Base-by-base conservation (phyloP, 2,888 invertebrate genomes). In the Eledona agricola region DNA sequence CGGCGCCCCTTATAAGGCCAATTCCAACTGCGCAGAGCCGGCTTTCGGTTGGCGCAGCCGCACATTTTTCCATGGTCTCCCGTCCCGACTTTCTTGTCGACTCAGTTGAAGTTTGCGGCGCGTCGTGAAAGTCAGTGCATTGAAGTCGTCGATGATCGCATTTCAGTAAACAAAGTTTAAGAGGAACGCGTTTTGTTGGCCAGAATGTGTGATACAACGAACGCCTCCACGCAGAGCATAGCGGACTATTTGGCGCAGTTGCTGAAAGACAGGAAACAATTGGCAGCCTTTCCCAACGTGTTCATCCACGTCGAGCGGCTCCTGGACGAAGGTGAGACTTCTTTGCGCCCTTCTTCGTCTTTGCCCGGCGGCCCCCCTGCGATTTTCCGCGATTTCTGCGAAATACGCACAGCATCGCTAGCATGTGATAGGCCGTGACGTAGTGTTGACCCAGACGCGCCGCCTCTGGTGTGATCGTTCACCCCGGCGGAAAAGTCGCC, bases 231-330 rank as follows among this genome's bases (percentile, higher is more conserved):
- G 81, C 93, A 94, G 80, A 94, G 93, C 83, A 93, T 94, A 84
- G 96, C 98, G 81, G 98, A 99, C 84, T 99, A 99, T 85, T 87
- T 99, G 85, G 96, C 98, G 79, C 98, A 99, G 84, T 88, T 99
- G 83, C 87, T 99, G 79, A 99, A 99, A 87, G 99, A 99, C 87
- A 94, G 97, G 85, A 98, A 98, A 85, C 97, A 98, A 85, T 87
- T 99, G 79, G 95, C 96, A 76, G 97, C 97, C 77, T 96, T 99
- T 83, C 98, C 98, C 71, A 97, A 96, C 86, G 94, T 98, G 80
- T 99, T 99, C 85, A 89, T 95, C 82, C 98, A 99, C 84, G 89
- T 97, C 79, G 98, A 99, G 82, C 88, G 98, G 79, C 89, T 99
- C 74, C 85, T 99, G 78, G 99, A 99, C 79, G 98, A 99, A 90